A percentile compares a stretch with the other conserved stretches of the same genome.
phyloP scores from a whole-genome alignment of 2,797 vertebrate genomes.

The Aratinga solstitialis region DNA sequence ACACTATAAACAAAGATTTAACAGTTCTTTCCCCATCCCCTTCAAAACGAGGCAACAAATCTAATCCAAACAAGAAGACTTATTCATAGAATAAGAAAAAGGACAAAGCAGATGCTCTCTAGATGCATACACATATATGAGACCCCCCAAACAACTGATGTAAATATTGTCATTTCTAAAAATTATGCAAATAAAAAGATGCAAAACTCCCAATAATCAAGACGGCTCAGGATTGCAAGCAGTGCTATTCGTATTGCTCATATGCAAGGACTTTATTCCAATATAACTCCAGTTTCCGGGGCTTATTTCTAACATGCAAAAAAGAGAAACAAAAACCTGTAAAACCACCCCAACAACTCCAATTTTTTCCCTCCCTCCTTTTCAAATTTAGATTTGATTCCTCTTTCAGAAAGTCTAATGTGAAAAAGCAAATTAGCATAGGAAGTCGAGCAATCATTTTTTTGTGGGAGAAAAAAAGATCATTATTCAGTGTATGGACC shows the following conservation, averaged over 20 bases:
- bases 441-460: neutral
- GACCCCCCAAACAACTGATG: neutral
- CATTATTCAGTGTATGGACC: neutral
- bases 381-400: neutral
- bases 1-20: neutral
- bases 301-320: neutral
- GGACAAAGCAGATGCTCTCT: neutral
- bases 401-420: neutral
- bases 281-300: neutral
- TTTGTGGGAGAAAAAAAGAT: neutral
- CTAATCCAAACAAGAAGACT: neutral
- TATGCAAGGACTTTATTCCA: neutral
- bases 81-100: neutral
- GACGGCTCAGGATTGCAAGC: neutral
- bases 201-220: neutral
- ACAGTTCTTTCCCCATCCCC: neutral
- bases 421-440: neutral
- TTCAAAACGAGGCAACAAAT: neutral
- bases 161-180: neutral
- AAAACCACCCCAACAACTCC: neutral
- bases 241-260: neutral
- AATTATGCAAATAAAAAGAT: neutral
- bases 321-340: neutral
- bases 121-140: neutral
- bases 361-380: neutral